Base-by-base conservation (phyloP, 2,888 invertebrate genomes). In the Pammene aurita region DNA sequence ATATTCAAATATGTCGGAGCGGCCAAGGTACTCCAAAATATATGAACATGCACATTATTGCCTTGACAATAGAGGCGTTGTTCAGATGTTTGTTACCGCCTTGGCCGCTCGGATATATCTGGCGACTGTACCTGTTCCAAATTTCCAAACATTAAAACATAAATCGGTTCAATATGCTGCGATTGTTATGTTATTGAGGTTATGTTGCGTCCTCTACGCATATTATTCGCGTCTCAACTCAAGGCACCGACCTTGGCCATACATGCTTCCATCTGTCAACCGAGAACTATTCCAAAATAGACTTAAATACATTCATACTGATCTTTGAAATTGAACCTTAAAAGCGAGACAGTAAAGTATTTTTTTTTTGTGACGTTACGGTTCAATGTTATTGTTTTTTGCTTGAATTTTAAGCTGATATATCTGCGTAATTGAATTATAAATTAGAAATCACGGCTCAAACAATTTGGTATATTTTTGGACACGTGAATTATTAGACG, bases 151-250 rank as follows among this genome's bases (percentile, higher is more conserved):
- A n/a, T n/a, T n/a, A n/a, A n/a, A n/a, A n/a, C n/a, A n/a, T n/a
- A n/a, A n/a, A n/a, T n/a, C n/a, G n/a, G n/a, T n/a, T n/a, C n/a
- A n/a, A n/a, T n/a, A n/a, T 26, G 26, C 26, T 4, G 26, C 26
- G 26, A 26, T 26, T 26, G 26, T 57, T 57, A 18, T 57, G 18
- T 42, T 57, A 41, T 57, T 44, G 42, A 57, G 42, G 57, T 42
- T 56, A 56, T 41, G 38, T 56, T 18, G n/a, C 26, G 42, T 57
- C 57, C 57, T 57, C 26, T 44, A 9, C 42, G 42, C 18, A 57
- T 57, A 42, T 57, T 57, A 57, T 57, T 57, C 57, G n/a, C 57
- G 57, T 42, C 35, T 14, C 57, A 42, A 42, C 35, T n/a, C 57
- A 57, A 57, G 42, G 26, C 18, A 42, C 7, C 7, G 57, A n/a